Conservation (phyloP, 2,888 invertebrate species). For the Ichneumoninae sp. region DNA sequence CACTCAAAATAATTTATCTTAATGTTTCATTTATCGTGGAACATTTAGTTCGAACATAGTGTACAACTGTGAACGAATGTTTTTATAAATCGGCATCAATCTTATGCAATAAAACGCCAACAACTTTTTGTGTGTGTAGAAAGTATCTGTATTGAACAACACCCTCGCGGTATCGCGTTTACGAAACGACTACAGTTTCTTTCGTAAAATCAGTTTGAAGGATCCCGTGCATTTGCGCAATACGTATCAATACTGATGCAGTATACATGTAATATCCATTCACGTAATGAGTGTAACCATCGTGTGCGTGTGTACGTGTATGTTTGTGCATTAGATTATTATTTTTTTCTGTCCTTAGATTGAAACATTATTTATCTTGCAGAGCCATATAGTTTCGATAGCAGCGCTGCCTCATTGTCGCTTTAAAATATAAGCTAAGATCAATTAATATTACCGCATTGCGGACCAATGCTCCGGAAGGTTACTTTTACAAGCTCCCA, state of each 20-base stretch:
- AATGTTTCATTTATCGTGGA: background rate
- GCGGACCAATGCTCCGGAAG: constrained; percentile 24
- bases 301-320: constrained; percentile 26
- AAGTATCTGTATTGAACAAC: constrained; percentile 24
- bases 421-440: background rate
- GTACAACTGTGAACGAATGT: constrained; percentile 20
- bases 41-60: constrained; percentile 9
- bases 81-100: constrained; percentile 40
- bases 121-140: background rate
- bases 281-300: constrained; percentile 21
- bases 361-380: background rate
- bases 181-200: background rate
- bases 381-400: background rate
- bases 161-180: constrained; percentile 5
- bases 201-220: background rate
- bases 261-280: constrained; percentile 41
- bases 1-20: background rate
- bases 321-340: constrained; percentile 31
- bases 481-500: constrained; percentile 42
- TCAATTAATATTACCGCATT: constrained; percentile 38
- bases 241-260: constrained; percentile 58
- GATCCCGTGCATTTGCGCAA: constrained; percentile 34
- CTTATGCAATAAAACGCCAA: constrained; percentile 25
- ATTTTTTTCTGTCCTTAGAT: background rate
- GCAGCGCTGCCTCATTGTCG: background rate